Evolutionary conservation across 64 coral and sea anemone species (phyloP).

Genomic region (Pachyseris speciosa): DNA sequence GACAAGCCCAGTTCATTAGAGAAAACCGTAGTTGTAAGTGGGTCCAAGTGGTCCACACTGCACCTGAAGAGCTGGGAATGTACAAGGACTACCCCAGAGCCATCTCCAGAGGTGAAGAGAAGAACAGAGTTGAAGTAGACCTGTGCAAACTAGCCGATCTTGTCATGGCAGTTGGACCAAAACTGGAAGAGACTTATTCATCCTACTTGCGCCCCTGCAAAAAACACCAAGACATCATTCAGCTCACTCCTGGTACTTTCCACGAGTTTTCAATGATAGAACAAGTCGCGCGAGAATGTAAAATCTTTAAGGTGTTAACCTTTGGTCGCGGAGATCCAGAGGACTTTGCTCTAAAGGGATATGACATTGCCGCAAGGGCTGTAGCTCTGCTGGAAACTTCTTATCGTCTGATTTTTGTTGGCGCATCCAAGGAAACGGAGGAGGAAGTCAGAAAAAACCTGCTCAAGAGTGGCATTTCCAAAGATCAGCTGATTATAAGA

Average conservation of each 20-base stretch:
- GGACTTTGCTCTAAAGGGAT: background rate
- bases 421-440: background rate
- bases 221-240: background rate
- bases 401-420: background rate
- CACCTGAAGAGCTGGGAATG: no score
- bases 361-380: background rate
- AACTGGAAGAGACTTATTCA: background rate
- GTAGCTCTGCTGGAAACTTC: background rate
- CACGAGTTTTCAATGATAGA: background rate
- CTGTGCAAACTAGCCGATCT: no score
- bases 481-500: background rate
- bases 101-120: no score
- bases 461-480: background rate
- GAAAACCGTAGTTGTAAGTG: no score
- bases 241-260: background rate
- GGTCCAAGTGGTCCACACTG: no score
- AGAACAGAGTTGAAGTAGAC: no score
- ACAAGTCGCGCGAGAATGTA: background rate
- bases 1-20: no score
- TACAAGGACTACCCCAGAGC: no score
- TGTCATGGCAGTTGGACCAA: no score
- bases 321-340: background rate
- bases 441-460: background rate
- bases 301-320: background rate
- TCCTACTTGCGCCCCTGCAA: background rate